Percentiles rank a stretch among this genome's conserved stretches.
Conservation (phyloP, 2,888 invertebrate species). For the Pterostichus madidus region DNA sequence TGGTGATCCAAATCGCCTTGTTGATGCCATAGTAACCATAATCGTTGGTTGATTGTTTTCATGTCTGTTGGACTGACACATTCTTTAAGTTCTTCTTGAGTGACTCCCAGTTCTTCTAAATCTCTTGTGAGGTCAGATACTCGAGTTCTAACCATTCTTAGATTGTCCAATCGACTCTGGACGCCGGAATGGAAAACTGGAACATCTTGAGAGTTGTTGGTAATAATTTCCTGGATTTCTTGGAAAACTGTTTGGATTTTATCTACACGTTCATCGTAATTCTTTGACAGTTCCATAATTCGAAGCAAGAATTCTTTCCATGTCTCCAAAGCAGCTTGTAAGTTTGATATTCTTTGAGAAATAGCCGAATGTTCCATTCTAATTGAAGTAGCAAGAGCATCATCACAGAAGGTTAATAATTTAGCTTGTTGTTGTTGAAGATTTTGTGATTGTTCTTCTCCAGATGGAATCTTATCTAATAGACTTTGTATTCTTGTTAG, state of each 20-base stretch:
- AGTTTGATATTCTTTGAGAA: conserved; percentile 87
- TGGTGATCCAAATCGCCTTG: conserved; percentile 90
- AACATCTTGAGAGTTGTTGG: conserved; percentile 79
- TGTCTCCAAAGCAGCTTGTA: conserved; percentile 89
- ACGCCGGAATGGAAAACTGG: conserved; percentile 82
- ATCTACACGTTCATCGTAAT: conserved; percentile 82
- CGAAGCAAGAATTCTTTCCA: conserved; percentile 88
- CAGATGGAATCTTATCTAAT: conserved; percentile 84
- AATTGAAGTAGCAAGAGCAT: conserved; percentile 87
- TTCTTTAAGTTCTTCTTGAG: conserved; percentile 90
- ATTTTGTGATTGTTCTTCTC: conserved; percentile 83
- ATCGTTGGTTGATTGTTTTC: conserved; percentile 87
- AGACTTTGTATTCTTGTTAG: conserved; percentile 84
- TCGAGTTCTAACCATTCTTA: conserved; percentile 82
- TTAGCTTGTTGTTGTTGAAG: conserved; percentile 83
- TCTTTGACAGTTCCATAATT: conserved; percentile 82
- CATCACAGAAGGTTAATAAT: conserved; percentile 86
- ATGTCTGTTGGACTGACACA: conserved; percentile 91
- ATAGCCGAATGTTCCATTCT: conserved; percentile 90
- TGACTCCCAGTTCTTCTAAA: conserved; percentile 85
- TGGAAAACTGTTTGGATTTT: conserved; percentile 82
- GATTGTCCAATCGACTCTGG: conserved; percentile 82
- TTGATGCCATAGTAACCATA: conserved; percentile 89
- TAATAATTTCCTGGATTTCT: conserved; percentile 82
- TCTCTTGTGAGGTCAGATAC: conserved; percentile 81